Base-by-base conservation (phyloP, 2,888 invertebrate genomes). In the Clunio marinus region DNA sequence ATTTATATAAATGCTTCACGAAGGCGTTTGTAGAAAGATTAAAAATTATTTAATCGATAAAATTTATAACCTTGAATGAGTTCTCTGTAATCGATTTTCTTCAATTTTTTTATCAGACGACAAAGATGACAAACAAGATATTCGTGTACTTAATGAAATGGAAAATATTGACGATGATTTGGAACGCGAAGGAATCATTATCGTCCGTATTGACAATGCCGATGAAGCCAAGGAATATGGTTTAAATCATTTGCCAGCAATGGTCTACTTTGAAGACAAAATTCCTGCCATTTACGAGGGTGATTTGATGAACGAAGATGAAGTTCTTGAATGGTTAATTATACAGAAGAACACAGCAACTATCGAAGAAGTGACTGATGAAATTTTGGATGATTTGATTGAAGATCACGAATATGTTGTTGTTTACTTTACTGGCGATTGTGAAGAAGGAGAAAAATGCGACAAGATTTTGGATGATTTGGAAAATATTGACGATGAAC, bases 291-390 rank as follows among this genome's bases (percentile, higher is more conserved):
- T 94, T 68, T 95, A 93, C 76, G 93, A 94, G 80, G 94, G 93
- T 24, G 93, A 94, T 78, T 82, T 94, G 1, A 88, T 92, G 83
- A 93, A 93, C 75, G 94, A 94, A 78, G 91, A 94, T 69, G 91
- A 93, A 81, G 93, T 94, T 3, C 80, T 94, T n/a, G 86, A 89
- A 73, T 94, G 94, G 94, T 41, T 91, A 1, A 83, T 93, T 71
- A 86, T 92, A 72, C 93, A 94, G 75, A 93, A 94, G 78, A 88
- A 88, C 75, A 88, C 89, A 1, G 93, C 93, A 7, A 95, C 94
- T 3, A 95, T 95, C 73, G 95, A 95, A 80, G 94, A 94, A 81
- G 93, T 95, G 45, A 93, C 93, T 2, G 94, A 94, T 77, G 93
- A 94, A 81, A 93, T 95, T 73, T 80, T 95, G 25, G 83, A 84